phyloP scores from a whole-genome alignment of 2,888 invertebrate species.

The Piscicola geometra region DNA sequence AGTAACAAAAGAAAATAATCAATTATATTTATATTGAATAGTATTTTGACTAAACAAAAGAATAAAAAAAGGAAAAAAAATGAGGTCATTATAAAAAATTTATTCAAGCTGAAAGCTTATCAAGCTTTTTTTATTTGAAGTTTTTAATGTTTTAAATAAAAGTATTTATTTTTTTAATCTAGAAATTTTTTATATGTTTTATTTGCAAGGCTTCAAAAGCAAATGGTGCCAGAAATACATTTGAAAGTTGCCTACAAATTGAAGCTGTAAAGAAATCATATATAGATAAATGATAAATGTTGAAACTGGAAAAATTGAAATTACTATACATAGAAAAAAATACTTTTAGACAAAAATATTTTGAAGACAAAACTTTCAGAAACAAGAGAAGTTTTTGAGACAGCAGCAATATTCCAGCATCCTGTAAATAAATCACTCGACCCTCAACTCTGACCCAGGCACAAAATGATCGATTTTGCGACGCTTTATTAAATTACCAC shows the following conservation, averaged over 20 bases:
- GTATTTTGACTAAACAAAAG: too few relatives aligned
- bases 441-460: not conserved
- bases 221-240: too few relatives aligned
- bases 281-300: not conserved
- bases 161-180: not conserved
- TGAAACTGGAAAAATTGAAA: not conserved
- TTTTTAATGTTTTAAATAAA: not conserved
- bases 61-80: too few relatives aligned
- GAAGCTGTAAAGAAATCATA: too few relatives aligned
- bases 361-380: not conserved
- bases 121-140: too few relatives aligned
- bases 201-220: too few relatives aligned
- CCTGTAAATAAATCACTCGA: not conserved
- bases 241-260: too few relatives aligned
- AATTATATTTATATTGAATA: too few relatives aligned
- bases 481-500: not conserved
- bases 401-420: too few relatives aligned
- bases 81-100: too few relatives aligned
- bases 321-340: not conserved
- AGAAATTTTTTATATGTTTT: not conserved
- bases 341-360: not conserved
- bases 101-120: too few relatives aligned
- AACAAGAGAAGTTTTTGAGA: not conserved
- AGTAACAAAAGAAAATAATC: too few relatives aligned
- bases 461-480: not conserved